Conservation (phyloP, 2,888 invertebrate species). For the Drosophila tanythrix region DNA sequence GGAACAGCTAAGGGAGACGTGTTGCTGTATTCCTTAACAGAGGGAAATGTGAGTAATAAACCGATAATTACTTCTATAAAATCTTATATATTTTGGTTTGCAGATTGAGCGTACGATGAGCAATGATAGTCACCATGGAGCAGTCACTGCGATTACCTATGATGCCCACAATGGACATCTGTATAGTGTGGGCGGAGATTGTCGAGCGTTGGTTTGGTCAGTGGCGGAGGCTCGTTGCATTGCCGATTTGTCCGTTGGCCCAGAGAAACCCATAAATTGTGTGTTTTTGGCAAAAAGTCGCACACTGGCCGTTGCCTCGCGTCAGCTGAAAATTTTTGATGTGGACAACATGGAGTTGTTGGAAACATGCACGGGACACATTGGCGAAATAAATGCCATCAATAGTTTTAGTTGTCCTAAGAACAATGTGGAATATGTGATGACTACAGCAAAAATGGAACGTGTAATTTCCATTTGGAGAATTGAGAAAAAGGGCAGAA, state of each 20-base stretch:
- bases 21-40: conserved; percentile 80
- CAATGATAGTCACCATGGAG: conserved; percentile 85
- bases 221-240: conserved; percentile 84
- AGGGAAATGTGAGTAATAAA: conserved; percentile 75
- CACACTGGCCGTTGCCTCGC: conserved; percentile 78
- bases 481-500: conserved; percentile 83
- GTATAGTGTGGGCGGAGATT: conserved; percentile 87
- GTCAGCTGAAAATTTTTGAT: conserved; percentile 86
- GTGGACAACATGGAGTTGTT: conserved; percentile 87
- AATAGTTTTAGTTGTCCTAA: conserved; percentile 74
- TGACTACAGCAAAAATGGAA: conserved; percentile 83
- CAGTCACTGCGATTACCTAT: conserved; percentile 86
- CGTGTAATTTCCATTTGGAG: conserved; percentile 84
- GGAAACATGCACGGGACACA: conserved; percentile 88
- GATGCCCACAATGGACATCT: conserved; percentile 84
- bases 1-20: conserved; percentile 82
- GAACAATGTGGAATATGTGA: conserved; percentile 74
- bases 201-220: conserved; percentile 86
- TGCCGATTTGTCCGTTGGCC: conserved; percentile 87
- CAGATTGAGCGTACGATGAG: conserved; percentile 81
- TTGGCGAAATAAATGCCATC: conserved; percentile 86
- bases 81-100: neutral
- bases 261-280: conserved; percentile 85
- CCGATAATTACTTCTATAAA: neutral
- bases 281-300: conserved; percentile 81